These are phyloP conservation scores for Thymelicus lineola DNA, from an alignment of 2,888 invertebrate species.

Conservation along the genomic window DNA sequence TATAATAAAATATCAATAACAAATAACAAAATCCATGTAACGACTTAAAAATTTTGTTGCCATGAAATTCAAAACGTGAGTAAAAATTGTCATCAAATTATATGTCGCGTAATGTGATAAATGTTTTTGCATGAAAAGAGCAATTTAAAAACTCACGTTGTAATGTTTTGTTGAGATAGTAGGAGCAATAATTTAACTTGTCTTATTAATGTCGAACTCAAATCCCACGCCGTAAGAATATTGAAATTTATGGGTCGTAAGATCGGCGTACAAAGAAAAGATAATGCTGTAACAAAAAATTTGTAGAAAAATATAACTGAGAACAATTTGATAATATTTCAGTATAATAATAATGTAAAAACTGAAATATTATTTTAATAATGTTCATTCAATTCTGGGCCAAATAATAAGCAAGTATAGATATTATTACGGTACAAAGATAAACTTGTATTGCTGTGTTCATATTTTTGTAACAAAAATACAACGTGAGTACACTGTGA, in stretches of 20 bases:
- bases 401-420: neutral
- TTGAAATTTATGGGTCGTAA: conserved; percentile 22
- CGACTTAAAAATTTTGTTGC: too few species aligned
- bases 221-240: conserved; percentile 17
- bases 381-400: neutral
- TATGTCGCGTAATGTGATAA: neutral
- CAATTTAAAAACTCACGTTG: neutral
- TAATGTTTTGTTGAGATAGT: conserved; percentile 3
- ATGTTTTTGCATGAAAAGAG: neutral
- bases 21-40: too few species aligned
- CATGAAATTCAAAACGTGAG: too few species aligned
- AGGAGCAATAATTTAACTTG: conserved; percentile 12
- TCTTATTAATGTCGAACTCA: conserved; percentile 27
- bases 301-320: neutral
- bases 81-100: too few species aligned
- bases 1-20: too few species aligned
- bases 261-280: conserved; percentile 6
- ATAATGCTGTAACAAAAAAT: conserved; percentile 13
- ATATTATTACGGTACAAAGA: neutral
- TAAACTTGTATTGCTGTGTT: neutral
- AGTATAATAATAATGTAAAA: neutral
- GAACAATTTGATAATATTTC: neutral
- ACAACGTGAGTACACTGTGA: neutral
- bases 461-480: conserved; percentile 11
- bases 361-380: neutral